Conservation (phyloP, 2,797 vertebrate genomes). For the Gobionotothen gibberifrons region DNA sequence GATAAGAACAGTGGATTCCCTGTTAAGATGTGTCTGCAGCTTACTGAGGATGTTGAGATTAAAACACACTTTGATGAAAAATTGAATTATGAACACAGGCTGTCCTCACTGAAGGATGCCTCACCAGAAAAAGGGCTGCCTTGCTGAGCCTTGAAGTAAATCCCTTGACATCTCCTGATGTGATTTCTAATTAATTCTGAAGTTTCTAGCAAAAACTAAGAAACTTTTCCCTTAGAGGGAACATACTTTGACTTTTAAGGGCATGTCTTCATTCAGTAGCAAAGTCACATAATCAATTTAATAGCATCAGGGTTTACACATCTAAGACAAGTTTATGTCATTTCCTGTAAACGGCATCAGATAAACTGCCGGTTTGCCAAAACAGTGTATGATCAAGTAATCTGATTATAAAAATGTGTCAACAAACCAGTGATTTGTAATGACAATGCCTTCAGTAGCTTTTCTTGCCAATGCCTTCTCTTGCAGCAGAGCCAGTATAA, state of each 20-base stretch:
- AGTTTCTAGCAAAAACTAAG: constrained; percentile 68
- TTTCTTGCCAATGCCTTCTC: constrained; percentile 21
- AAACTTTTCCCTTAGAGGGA: constrained; percentile 65
- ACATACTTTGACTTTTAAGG: constrained; percentile 60
- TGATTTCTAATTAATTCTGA: constrained; percentile 82
- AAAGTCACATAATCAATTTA: constrained; percentile 47
- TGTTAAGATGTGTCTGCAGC: constrained; percentile 68
- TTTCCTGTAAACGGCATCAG: constrained; percentile 21
- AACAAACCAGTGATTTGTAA: constrained; percentile 17
- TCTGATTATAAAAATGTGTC: constrained; percentile 29
- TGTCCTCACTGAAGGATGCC: constrained; percentile 73
- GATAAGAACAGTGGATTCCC: constrained; percentile 68
- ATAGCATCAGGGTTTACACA: constrained; percentile 6
- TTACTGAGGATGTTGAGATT: constrained; percentile 74
- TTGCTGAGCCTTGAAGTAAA: constrained; percentile 79
- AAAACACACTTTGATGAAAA: constrained; percentile 84
- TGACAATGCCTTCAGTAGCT: constrained; percentile 18
- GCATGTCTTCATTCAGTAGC: constrained; percentile 40
- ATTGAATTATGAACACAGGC: constrained; percentile 78
- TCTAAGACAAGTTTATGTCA: constrained; percentile 19
- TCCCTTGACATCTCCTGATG: constrained; percentile 80
- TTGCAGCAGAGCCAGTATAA: constrained; percentile 36
- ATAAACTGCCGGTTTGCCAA: constrained; percentile 6
- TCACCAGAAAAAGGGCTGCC: constrained; percentile 62
- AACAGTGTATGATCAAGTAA: constrained; percentile 12